A percentile compares a stretch with the other conserved stretches of the same genome.
Evolutionary conservation across 2,888 invertebrate genomes (phyloP).

Genomic region (Latheticus oryzae): DNA sequence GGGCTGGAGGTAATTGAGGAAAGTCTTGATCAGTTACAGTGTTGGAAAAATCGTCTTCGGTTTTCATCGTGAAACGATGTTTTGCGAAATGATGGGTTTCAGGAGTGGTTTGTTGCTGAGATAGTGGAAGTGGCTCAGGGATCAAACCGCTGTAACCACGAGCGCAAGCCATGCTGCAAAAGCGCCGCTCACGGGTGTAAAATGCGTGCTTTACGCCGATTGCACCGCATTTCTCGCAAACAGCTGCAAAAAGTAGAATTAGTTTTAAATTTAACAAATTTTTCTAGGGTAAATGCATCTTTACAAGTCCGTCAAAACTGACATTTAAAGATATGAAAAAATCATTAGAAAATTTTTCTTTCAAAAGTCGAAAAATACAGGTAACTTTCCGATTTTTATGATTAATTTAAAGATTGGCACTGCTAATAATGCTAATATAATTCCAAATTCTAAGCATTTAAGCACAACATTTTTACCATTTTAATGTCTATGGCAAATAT

Average conservation of each 20-base stretch:
- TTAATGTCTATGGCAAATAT: too few species aligned
- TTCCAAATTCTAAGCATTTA: too few species aligned
- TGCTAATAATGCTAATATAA: too few species aligned
- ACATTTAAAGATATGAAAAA: too few species aligned
- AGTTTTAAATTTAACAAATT: too few species aligned
- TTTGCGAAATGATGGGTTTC: constrained; percentile 60
- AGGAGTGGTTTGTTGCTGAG: constrained; percentile 56
- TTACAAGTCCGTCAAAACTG: too few species aligned
- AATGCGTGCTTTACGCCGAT: constrained; percentile 89
- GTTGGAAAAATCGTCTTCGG: constrained; percentile 60
- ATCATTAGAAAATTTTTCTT: too few species aligned
- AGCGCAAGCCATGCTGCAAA: constrained; percentile 85
- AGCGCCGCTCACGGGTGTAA: constrained; percentile 84
- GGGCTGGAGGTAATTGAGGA: constrained; percentile 39
- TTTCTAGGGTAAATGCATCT: too few species aligned
- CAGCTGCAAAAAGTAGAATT: constrained; percentile 67
- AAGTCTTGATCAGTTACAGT: constrained; percentile 32
- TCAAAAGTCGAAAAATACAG: too few species aligned
- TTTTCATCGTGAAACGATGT: constrained; percentile 63
- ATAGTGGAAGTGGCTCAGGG: constrained; percentile 61
- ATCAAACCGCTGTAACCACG: constrained; percentile 68
- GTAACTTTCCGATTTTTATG: too few species aligned
- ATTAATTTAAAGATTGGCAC: too few species aligned
- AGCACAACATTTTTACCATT: too few species aligned
- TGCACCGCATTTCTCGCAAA: constrained; percentile 86